Evolutionary conservation across 1,140 invertebrate genomes (phyloP), one percentile per base, ranked within the genome.

Genomic region (Nautilus pompilius): DNA sequence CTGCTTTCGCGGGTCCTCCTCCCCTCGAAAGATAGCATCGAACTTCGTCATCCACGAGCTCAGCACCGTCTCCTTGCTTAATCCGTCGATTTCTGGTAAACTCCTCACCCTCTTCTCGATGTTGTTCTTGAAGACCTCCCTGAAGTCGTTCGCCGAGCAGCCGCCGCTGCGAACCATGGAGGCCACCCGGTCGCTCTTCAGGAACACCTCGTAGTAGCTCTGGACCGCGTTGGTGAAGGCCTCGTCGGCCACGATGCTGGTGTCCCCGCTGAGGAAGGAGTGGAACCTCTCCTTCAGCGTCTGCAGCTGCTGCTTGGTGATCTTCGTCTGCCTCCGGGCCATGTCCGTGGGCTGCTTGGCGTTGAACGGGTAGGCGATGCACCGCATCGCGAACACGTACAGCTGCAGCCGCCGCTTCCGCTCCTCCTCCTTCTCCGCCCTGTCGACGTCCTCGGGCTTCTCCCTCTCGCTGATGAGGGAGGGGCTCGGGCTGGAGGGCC

Each of bases 31-130:
- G 78, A 99, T 99, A 81, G 94, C 94, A 86, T 99, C 98, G 84
- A 98, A 99, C 86, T 99, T 99, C 34, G 95, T 93, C 89, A 99
- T 92, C 97, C 97, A 99, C 54, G 96, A 98, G 56, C 94, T 96
- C 71, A 99, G 85, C 26, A 99, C 96, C 54, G 96, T 98, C 85
- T 99, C 97, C 87, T 99, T 99, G 84, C 95, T 98, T 67, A 99
- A 85, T 63, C 97, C 97, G 85, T 99, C 96, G 79, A 99, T 98
- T 88, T 99, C 96, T 68, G 97, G 96, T 75, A 99, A 87, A 79
- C 93, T 96, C 83, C 93, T 90, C 70, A 98, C 93, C 83, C 95
- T 87, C 84, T 98, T 98, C 82, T 98, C 94, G 74, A 98, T 95
- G 82, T 98, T 97, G 81, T 95, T 96, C 81, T 92, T 69, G 67